Evolutionary conservation across 2,113 vertebrate genomes (phyloP).

Genomic region (Balaenoptera acutorostrata): DNA sequence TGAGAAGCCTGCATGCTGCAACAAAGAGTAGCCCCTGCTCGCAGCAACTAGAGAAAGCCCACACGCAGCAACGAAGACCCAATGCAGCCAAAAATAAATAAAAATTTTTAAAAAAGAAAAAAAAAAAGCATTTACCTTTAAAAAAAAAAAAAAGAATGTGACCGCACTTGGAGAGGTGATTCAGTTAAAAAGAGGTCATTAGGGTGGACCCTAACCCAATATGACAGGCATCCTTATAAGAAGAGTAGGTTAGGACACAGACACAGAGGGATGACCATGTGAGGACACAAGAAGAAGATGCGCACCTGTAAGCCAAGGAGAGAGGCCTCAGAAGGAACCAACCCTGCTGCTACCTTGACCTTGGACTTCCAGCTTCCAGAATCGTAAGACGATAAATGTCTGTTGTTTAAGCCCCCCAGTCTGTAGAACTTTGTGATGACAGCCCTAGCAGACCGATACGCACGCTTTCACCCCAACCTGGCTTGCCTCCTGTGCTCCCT

Average conservation of each 20-base stretch:
- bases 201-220: not conserved
- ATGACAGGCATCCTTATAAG: not conserved
- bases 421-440: fast-evolving
- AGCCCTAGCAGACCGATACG: fast-evolving
- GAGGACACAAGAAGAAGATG: no score
- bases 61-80: no score
- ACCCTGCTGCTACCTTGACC: not conserved
- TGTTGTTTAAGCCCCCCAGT: fast-evolving
- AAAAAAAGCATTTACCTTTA: no score
- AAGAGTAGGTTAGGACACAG: not conserved
- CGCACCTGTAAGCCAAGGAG: not conserved
- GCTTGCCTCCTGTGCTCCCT: not conserved
- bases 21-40: no score
- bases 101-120: no score
- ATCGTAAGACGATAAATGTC: not conserved
- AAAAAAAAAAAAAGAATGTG: no score
- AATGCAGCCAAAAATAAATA: no score
- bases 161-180: not conserved
- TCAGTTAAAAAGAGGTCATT: no score
- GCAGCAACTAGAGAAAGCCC: no score
- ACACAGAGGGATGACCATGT: fast-evolving
- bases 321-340: not conserved
- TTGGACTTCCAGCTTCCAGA: not conserved
- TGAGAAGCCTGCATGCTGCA: no score
- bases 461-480: not conserved